Base-by-base conservation (phyloP, 1,140 invertebrate species). In the Drosophila teissieri region DNA sequence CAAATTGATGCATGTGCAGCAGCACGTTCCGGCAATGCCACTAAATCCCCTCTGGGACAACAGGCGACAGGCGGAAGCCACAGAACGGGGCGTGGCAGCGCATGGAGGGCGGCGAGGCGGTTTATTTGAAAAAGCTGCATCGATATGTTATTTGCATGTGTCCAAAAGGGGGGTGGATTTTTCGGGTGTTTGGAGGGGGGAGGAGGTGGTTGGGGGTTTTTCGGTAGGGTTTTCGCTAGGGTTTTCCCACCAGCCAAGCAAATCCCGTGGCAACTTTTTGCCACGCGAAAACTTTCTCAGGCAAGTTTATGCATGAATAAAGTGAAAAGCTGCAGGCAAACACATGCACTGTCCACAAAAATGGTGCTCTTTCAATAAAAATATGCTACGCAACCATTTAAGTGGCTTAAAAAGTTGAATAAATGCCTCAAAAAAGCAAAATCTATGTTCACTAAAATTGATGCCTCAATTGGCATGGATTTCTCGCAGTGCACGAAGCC, bases 121-220 rank as follows among this genome's bases (percentile, higher is more conserved):
- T 53, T 73, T 77, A 80, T 80, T 84, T 80, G 81, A 84, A 84
- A 84, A 84, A 85, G 81, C 73, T 80, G 81, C 82, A 86, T 85
- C 82, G 81, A 85, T 85, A 85, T 85, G 78, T 85, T 85, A 81
- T 86, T 84, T 86, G 73, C 82, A 86, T 86, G 82, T 78, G 81
- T 73, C 63, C 60, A 74, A 74, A 53, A 72, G 14, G 7, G 10
- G 15, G 19, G 37, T 3, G 37, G 1, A 4, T 8, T 36, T 36
- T 36, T 24, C 24, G 11, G n/a, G n/a, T n/a, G n/a, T n/a, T n/a
- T n/a, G n/a, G n/a, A n/a, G n/a, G 11, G 34, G 34, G 34, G 34
- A 11, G 34, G 0, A 1, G 19, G 19, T 19, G 19, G 34, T 8
- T 36, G 11, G 8, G 34, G 31, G 36, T 22, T 39, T 22, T 19